Conservation (phyloP, 1,140 invertebrate genomes). For the Paralvinella palmiformis region DNA sequence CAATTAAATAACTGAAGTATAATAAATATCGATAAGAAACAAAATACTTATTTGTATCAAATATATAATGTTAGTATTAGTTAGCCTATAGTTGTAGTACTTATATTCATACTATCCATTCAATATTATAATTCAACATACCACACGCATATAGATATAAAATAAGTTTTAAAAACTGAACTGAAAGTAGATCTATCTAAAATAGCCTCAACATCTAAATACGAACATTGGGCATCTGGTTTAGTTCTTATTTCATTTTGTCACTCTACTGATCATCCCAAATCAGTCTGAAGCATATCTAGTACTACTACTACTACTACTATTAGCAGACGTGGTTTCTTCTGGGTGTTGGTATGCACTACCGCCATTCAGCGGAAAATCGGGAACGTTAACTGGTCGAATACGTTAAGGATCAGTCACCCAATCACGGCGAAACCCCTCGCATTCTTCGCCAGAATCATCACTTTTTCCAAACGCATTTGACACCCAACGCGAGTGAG, state of each 20-base stretch:
- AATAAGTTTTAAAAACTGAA: too few relatives aligned
- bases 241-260: constrained; percentile 4
- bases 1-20: too few relatives aligned
- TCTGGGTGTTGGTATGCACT: neutral
- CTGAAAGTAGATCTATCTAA: neutral
- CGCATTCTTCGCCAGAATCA: neutral
- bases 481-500: neutral
- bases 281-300: constrained; percentile 1
- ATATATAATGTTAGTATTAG: too few relatives aligned
- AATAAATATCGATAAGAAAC: too few relatives aligned
- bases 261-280: neutral
- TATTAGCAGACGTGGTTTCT: neutral
- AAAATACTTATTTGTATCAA: too few relatives aligned
- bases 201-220: too few relatives aligned
- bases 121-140: too few relatives aligned
- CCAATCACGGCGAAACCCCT: neutral
- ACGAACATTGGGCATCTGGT: neutral
- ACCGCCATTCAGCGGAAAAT: neutral
- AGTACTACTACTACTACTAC: too few relatives aligned
- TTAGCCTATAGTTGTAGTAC: too few relatives aligned
- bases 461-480: neutral
- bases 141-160: too few relatives aligned
- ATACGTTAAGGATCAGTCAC: neutral
- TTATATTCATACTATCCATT: too few relatives aligned
- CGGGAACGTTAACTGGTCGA: neutral